Conservation (phyloP, 2,113 vertebrate species). For the Sebastes fasciatus region DNA sequence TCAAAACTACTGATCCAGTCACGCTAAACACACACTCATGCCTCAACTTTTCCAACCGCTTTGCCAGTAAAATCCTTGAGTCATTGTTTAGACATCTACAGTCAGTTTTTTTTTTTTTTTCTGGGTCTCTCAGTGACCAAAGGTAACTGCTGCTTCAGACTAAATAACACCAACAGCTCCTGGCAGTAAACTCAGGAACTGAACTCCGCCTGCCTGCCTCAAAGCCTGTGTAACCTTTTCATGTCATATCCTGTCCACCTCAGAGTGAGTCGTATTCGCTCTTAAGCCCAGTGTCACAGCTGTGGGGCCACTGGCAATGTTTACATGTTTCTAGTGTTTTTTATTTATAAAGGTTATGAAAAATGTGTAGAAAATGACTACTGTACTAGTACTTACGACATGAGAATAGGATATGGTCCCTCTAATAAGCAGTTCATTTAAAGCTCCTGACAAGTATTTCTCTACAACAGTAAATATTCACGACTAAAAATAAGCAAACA, state of each 20-base stretch:
- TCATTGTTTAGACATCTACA: conserved; percentile 46
- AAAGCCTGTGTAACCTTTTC: conserved; percentile 60
- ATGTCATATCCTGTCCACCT: conserved; percentile 51
- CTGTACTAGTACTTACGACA: no score
- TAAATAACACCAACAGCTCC: conserved; percentile 44
- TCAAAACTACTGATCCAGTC: neutral
- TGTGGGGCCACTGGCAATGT: conserved; percentile 3
- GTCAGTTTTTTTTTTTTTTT: neutral
- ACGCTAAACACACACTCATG: neutral
- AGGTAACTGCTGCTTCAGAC: conserved; percentile 34
- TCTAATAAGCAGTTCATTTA: neutral
- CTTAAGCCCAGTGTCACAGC: neutral
- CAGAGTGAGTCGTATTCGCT: neutral
- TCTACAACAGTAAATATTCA: neutral
- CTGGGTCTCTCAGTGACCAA: conserved; percentile 21
- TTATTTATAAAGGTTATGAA: conserved; percentile 7
- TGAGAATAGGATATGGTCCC: neutral
- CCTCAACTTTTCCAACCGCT: conserved; percentile 38
- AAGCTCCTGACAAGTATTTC: neutral
- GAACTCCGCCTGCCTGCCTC: conserved; percentile 50
- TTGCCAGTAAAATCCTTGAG: conserved; percentile 29
- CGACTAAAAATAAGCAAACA: neutral
- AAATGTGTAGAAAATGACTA: neutral
- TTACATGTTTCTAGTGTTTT: neutral
- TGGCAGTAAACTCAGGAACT: conserved; percentile 64